phyloP scores from a whole-genome alignment of 2,888 invertebrate species.

The Macrophya alboannulata region DNA sequence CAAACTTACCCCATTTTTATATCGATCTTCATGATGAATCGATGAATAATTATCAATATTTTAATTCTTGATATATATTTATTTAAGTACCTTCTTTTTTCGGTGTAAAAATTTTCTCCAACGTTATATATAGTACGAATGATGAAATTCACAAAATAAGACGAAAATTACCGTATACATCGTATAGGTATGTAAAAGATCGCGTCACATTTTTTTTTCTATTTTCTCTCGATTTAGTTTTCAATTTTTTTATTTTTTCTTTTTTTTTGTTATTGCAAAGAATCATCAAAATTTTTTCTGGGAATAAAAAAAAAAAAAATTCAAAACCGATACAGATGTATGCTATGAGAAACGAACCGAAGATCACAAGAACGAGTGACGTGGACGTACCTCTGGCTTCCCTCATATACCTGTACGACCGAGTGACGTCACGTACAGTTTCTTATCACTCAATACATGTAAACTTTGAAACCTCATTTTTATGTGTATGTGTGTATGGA shows the following conservation, averaged over 20 bases:
- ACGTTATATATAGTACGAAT: not conserved
- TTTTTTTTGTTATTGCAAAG: not conserved
- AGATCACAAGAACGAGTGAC: conserved; percentile 77
- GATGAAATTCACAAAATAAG: conserved; percentile 5
- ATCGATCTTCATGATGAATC: not conserved
- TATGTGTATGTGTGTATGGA: not conserved
- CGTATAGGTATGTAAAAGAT: not conserved
- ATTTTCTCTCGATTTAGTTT: too few relatives aligned
- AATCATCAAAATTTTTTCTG: not conserved
- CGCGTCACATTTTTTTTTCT: not conserved
- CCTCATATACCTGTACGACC: conserved; percentile 78
- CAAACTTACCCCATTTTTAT: not conserved
- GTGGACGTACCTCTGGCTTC: conserved; percentile 75
- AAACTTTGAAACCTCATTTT: not conserved
- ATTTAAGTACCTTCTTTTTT: not conserved
- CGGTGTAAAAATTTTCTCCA: not conserved
- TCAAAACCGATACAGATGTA: not conserved
- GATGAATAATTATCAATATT: not conserved
- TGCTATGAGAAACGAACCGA: conserved; percentile 65
- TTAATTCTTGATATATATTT: not conserved
- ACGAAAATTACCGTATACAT: not conserved
- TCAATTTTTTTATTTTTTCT: not conserved
- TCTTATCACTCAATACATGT: conserved; percentile 75
- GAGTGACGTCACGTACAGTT: conserved; percentile 76
- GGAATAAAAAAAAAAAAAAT: not conserved